These are phyloP conservation scores for Drosophila parabipectinata DNA, from an alignment of 1,140 invertebrate genomes.

Conservation along the genomic window DNA sequence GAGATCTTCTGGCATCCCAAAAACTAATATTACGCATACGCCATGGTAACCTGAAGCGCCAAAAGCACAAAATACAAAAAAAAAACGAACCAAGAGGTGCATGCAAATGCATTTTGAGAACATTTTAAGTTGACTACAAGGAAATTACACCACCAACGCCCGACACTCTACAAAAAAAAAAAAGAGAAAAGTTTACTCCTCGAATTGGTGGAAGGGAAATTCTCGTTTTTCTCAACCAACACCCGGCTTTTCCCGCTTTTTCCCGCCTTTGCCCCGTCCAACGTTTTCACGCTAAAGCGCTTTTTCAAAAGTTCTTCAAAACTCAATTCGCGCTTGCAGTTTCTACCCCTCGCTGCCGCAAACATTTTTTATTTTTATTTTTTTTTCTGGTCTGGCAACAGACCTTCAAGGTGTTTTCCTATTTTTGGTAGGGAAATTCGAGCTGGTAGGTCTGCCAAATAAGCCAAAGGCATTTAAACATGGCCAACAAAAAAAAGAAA, in stretches of 20 bases:
- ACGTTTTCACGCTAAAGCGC: slow-evolving; percentile 76
- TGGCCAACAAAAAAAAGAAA: not conserved
- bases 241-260: no score
- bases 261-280: slow-evolving; percentile 13
- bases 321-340: slow-evolving; percentile 56
- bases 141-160: slow-evolving; percentile 58
- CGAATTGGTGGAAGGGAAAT: slow-evolving; percentile 34
- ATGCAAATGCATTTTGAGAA: slow-evolving; percentile 70
- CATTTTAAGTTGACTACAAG: slow-evolving; percentile 74
- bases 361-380: slow-evolving; percentile 4
- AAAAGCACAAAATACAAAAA: not conserved
- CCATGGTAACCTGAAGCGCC: slow-evolving; percentile 33
- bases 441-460: slow-evolving; percentile 58
- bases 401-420: slow-evolving; percentile 65
- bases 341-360: not conserved
- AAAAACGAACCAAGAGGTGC: slow-evolving; percentile 9
- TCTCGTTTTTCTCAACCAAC: not conserved
- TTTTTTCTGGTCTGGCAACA: slow-evolving; percentile 28
- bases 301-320: slow-evolving; percentile 74
- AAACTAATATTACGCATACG: slow-evolving; percentile 76
- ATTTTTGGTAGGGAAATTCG: slow-evolving; percentile 32
- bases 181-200: slow-evolving; percentile 29
- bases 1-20: slow-evolving; percentile 49
- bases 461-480: slow-evolving; percentile 65
- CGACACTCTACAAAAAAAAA: not conserved